Evolutionary conservation across 2,113 vertebrate genomes (phyloP), one percentile per base, ranked within the genome.

Genomic region (Thamnophis sirtalis): DNA sequence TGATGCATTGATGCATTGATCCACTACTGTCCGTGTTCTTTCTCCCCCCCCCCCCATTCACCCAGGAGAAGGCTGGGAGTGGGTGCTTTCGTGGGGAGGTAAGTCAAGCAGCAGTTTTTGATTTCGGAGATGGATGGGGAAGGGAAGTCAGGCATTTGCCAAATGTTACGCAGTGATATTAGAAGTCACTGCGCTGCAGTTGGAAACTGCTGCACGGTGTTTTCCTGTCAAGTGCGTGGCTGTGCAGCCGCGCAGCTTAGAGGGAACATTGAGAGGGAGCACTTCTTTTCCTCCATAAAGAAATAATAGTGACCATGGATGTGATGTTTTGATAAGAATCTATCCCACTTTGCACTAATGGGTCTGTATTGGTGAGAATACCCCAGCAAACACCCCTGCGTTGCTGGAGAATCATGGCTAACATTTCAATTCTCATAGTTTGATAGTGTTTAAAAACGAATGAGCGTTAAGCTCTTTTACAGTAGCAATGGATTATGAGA

Each of bases 311-410:
- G 24, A 48, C 38, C 54, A 60, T 60, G 56, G 54, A 33, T 85
- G 94, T 55, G 13, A 24, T 88, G 19, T 73, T 93, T 56, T 94
- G 89, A 58, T 60, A 93, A 92, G 84, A 48, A 93, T 22, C 24
- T 0, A 4, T 88, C 15, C 4, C 84, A 93, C 92, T 63, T 0
- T 3, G 49, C 88, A 88, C 73, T 22, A 68, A 49, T 91, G 21
- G 53, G 11, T 26, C 87, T 53, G 43, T 28, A 33, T 91, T 94
- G 73, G 9, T 88, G 50, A 88, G 28, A 21, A 3, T 0, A 0
- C 10, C 0, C 0, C 58, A 19, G 73, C 90, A 28, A 90, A 53
- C 56, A 87, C 43, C 9, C 4, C 0, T 54, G 19, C 33, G 60
- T 24, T 88, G 50, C 49, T 91, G 1, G 51, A 58, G 53, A 50